These are phyloP conservation scores for Nyctereutes procyonoides DNA, from an alignment of 2,113 vertebrate species.

Conservation along the genomic window DNA sequence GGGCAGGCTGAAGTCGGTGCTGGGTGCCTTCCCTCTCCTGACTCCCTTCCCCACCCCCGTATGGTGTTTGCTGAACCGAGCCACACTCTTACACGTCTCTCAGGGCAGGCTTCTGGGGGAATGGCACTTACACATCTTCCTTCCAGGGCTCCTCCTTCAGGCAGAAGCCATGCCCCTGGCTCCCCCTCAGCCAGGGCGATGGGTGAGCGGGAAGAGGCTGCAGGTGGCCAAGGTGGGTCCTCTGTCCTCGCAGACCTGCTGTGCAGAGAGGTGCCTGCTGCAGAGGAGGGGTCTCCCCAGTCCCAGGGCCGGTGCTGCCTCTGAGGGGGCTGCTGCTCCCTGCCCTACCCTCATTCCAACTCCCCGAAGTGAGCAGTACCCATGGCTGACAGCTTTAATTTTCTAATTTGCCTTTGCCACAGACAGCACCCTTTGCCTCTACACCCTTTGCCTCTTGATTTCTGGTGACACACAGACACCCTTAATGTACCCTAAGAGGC, in stretches of 20 bases:
- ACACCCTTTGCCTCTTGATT: not conserved
- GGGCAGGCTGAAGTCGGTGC: not conserved
- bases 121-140: not conserved
- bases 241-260: not conserved
- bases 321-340: not conserved
- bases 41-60: not conserved
- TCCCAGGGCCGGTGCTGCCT: not conserved
- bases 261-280: not conserved
- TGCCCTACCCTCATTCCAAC: too few species aligned
- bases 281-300: not conserved
- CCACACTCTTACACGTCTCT: not conserved
- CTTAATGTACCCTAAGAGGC: too few species aligned
- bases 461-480: too few species aligned
- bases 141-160: not conserved
- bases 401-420: not conserved
- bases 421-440: not conserved
- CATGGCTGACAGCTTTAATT: accelerated
- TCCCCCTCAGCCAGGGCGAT: too few species aligned
- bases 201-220: not conserved
- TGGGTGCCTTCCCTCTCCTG: not conserved
- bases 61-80: not conserved
- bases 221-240: too few species aligned
- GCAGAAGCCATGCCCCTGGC: not conserved
- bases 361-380: not conserved
- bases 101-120: not conserved